A percentile compares a stretch with the other conserved stretches of the same genome.
phyloP scores from a whole-genome alignment of 2,888 invertebrate genomes.

The Lamproptera curius region DNA sequence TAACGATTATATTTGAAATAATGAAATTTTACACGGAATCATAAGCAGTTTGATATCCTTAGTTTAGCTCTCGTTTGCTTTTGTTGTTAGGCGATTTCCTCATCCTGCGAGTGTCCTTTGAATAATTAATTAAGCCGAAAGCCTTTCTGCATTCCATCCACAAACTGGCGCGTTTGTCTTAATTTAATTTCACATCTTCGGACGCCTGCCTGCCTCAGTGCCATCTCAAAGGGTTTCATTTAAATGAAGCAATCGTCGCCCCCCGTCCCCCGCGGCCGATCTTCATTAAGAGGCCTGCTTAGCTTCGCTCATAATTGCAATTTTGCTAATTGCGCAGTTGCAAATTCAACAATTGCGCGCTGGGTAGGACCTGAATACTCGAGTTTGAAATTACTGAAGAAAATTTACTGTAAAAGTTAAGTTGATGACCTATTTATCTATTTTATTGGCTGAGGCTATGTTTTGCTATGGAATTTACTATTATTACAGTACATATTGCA shows the following conservation, averaged over 20 bases:
- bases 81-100: no score
- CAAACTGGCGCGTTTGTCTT: neutral
- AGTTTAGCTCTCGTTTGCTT: no score
- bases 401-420: no score
- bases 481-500: no score
- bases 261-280: neutral
- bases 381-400: no score
- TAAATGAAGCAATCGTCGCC: conserved; percentile 10
- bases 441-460: no score
- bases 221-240: conserved; percentile 3
- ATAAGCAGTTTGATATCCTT: no score
- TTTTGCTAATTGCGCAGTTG: conserved; percentile 3
- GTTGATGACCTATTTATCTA: no score
- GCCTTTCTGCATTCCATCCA: neutral
- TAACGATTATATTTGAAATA: no score
- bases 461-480: no score
- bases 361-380: no score
- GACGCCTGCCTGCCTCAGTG: neutral
- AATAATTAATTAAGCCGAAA: conserved; percentile 14
- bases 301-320: neutral
- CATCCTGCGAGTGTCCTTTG: neutral
- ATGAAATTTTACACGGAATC: no score
- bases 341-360: neutral
- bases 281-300: neutral
- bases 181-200: neutral